phyloP scores from a whole-genome alignment of 2,888 invertebrate genomes.

The Diarsia rubi region DNA sequence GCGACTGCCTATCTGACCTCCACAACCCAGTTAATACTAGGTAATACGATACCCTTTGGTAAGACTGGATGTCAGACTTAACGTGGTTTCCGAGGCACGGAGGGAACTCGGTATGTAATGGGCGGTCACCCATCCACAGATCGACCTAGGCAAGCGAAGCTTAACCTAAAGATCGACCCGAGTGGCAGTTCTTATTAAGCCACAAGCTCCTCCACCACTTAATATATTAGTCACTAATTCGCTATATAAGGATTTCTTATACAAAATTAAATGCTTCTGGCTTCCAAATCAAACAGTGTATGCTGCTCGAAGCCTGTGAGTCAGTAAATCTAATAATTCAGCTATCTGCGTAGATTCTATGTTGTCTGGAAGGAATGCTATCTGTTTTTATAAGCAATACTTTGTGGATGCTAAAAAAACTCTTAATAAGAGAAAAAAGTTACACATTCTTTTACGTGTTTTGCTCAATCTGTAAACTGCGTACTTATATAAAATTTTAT shows the following conservation, averaged over 20 bases:
- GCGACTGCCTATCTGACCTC: too few relatives aligned
- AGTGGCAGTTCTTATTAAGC: too few relatives aligned
- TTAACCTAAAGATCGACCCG: too few relatives aligned
- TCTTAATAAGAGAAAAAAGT: background rate
- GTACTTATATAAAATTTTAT: conserved; percentile 22
- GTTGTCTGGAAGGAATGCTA: background rate
- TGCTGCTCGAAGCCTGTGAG: background rate
- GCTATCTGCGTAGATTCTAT: background rate
- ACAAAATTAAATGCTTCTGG: background rate
- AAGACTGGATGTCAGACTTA: too few relatives aligned
- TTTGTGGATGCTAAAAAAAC: background rate
- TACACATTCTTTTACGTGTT: conserved; percentile 1
- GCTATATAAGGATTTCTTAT: background rate
- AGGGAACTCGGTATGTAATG: too few relatives aligned
- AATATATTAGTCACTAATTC: too few relatives aligned
- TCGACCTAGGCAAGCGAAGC: too few relatives aligned
- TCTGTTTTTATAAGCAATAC: background rate
- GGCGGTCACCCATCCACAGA: too few relatives aligned
- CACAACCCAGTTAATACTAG: too few relatives aligned
- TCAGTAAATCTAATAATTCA: background rate
- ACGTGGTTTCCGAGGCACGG: too few relatives aligned
- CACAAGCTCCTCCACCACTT: too few relatives aligned
- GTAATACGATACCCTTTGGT: too few relatives aligned
- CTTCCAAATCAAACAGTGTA: background rate
- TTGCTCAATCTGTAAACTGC: conserved; percentile 21